Base-by-base conservation (phyloP, 2,113 vertebrate species). In the Martes martes region DNA sequence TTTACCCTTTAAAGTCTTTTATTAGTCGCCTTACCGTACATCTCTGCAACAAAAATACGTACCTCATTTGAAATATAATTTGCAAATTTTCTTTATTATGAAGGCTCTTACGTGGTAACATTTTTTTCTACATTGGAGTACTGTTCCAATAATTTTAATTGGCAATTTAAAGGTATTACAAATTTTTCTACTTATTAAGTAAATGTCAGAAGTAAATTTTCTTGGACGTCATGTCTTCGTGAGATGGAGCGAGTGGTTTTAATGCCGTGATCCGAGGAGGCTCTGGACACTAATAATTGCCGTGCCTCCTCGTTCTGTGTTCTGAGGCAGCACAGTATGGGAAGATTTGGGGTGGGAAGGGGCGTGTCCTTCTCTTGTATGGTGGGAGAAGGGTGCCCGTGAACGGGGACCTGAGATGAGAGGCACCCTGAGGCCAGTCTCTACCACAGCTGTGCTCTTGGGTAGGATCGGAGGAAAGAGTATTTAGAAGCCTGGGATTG, bases 1-100 rank as follows among this genome's bases (percentile, higher is more conserved):
- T 83, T 95, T 93, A 82, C 11, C 57, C 55, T 65, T 81, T 47
- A 85, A 88, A 57, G 50, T 52, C 50, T 79, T 89, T 91, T 92
- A 69, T 63, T 79, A 89, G 36, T 74, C n/a, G 52, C 26, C 13
- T 10, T 89, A 31, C 83, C 11, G 47, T 63, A 76, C 1, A n/a
- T 81, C 14, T n/a, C 9, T 90, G 18, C 52, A 50, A 89, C 28
- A 92, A 85, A 96, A 94, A 39, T 65, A 65, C n/a, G 31, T n/a
- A 36, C 21, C 74, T 89, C 74, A 76, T 81, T 89, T 85, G 4
- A 57, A 95, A 78, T 26, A 5, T 73, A 52, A 86, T 65, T 50
- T 63, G 23, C 69, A 74, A 45, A 59, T 95, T 79, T 14, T 74
- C 74, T 42, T 59, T 47, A 36, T 55, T 94, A 55, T 97, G 63